phyloP scores from a whole-genome alignment of 2,888 invertebrate genomes.

The Pediacus dermestoides region DNA sequence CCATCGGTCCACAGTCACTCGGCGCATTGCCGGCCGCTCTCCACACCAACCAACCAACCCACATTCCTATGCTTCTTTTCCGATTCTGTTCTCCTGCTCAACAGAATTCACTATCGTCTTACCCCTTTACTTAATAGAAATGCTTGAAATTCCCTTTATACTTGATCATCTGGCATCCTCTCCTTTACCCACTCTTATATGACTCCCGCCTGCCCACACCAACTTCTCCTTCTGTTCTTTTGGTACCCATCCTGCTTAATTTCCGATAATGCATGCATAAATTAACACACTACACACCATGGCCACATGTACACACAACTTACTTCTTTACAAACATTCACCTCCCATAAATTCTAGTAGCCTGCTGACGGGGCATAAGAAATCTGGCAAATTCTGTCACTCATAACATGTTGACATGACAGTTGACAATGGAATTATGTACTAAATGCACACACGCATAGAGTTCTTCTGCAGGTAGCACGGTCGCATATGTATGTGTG shows the following conservation, averaged over 20 bases:
- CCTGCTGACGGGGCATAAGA: constrained; percentile 29
- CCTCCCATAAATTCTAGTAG: constrained; percentile 24
- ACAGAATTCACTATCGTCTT: constrained; percentile 47
- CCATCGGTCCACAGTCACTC: too few species aligned
- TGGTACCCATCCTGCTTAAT: constrained; percentile 42
- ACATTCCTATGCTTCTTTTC: constrained; percentile 17
- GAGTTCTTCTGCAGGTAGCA: too few species aligned
- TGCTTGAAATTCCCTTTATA: constrained; percentile 35
- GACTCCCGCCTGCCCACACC: constrained; percentile 16
- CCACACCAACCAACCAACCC: too few species aligned
- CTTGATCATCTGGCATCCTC: constrained; percentile 2
- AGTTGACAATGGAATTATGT: too few species aligned
- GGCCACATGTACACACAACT: neutral
- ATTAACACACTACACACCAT: constrained; percentile 29
- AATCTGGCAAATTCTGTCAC: constrained; percentile 45
- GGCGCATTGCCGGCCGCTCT: too few species aligned
- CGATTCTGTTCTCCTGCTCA: constrained; percentile 39
- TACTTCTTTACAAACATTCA: constrained; percentile 11
- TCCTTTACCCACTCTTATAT: constrained; percentile 11
- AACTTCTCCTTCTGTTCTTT: constrained; percentile 35
- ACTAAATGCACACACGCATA: too few species aligned
- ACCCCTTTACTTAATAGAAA: constrained; percentile 45
- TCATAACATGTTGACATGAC: constrained; percentile 30
- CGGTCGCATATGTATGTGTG: too few species aligned
- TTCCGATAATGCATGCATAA: constrained; percentile 48